phyloP scores from a whole-genome alignment of 2,888 invertebrate species.

The Drosophila acutilabella region DNA sequence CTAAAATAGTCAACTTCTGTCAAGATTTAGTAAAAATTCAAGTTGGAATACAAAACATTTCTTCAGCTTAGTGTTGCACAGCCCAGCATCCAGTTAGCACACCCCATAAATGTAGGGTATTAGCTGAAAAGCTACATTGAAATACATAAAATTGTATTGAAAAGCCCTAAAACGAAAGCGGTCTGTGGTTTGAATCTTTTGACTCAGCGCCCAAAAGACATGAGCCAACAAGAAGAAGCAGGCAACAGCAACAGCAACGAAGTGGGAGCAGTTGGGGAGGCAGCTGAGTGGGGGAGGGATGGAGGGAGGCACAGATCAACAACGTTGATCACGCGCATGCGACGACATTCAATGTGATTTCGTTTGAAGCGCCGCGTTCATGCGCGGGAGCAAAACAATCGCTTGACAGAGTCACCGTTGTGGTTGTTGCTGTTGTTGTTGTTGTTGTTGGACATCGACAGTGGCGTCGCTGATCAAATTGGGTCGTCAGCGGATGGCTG shows the following conservation, averaged over 20 bases:
- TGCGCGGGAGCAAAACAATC: constrained; percentile 82
- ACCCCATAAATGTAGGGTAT: constrained; percentile 44
- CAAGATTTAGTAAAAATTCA: too few relatives aligned
- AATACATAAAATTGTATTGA: constrained; percentile 71
- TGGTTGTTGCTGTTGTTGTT: constrained; percentile 12
- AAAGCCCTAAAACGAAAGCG: constrained; percentile 78
- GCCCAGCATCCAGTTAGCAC: background rate
- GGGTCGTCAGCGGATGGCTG: constrained; percentile 55
- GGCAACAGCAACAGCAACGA: constrained; percentile 5
- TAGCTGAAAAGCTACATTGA: constrained; percentile 50
- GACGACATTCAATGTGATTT: constrained; percentile 81
- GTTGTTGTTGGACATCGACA: constrained; percentile 40
- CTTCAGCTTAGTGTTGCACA: background rate
- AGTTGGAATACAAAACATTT: too few relatives aligned
- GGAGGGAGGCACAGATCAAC: constrained; percentile 68
- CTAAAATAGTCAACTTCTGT: too few relatives aligned
- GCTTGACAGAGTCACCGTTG: constrained; percentile 61
- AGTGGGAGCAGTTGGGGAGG: background rate
- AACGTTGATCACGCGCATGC: constrained; percentile 82
- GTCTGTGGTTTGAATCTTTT: constrained; percentile 37
- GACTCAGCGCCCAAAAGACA: constrained; percentile 62
- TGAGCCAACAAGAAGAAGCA: constrained; percentile 4
- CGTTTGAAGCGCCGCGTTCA: constrained; percentile 79
- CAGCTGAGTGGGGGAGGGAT: background rate
- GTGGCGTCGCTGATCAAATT: constrained; percentile 68